Base-by-base conservation (phyloP, 2,888 invertebrate genomes). In the Dione vanillae region DNA sequence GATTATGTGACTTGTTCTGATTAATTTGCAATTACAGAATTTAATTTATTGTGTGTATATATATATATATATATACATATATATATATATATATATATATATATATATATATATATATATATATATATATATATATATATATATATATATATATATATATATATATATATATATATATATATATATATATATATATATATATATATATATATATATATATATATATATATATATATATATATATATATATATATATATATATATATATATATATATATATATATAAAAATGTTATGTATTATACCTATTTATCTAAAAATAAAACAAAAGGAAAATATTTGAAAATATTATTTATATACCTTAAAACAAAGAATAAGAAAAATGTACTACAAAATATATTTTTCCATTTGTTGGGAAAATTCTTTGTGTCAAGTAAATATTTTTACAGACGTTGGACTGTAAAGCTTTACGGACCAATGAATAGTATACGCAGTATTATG, bases 1-100 rank as follows among this genome's bases (percentile, higher is more conserved):
- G 75, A 79, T 78, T 79, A 76, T 83, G 74, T 65, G 65, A 67
- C 71, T 69, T 71, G 72, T 74, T 66, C 67, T 61, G 61, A 35
- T 45, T 20, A 35, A 47, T 16, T 20, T 16, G 45, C 47, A 35
- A 45, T 47, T 12, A 35, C 27, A 16, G 1, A 20, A 12, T 8
- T 43, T 20, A 12, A 59, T n/a, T 40, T 16, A 58, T 40, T 41
- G 40, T 58, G 16, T n/a, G 10, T 14, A 16, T 11, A 3, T 16
- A 40, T 40, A 11, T 51, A 20, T 10, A 10, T 49, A 16, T 47
- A 2, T 47, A 6, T 43, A 43, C 43, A 9, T 14, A n/a, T 7
- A 7, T 45, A 45, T 27, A 3, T 27, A 27, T 27, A 3, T 27
- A 45, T 45, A 43, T 5, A 43, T 43, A 43, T 11, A 12, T 43